A percentile compares a stretch with the other conserved stretches of the same genome.
phyloP scores from a whole-genome alignment of 2,888 invertebrate genomes.

The Antheraea yamamai region DNA sequence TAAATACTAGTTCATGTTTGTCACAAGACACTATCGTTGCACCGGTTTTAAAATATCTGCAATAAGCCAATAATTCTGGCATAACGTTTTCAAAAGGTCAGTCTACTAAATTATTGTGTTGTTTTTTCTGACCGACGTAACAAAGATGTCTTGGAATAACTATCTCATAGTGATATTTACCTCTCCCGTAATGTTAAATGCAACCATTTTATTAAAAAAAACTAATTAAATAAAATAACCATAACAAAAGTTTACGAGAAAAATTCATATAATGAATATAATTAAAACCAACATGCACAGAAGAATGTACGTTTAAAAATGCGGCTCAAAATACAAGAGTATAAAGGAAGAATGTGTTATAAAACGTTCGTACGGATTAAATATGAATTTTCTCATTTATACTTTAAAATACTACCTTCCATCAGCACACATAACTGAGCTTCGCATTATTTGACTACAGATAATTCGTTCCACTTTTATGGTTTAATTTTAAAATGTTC shows the following conservation, averaged over 20 bases:
- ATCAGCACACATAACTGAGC: neutral
- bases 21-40: constrained; percentile 27
- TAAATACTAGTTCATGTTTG: constrained; percentile 29
- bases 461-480: neutral
- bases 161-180: too few species aligned
- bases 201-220: too few species aligned
- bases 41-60: neutral
- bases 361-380: neutral
- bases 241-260: too few species aligned
- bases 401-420: neutral
- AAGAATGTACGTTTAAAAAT: neutral
- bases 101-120: too few species aligned
- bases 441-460: neutral
- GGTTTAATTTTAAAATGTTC: neutral
- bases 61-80: neutral
- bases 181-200: too few species aligned
- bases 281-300: neutral
- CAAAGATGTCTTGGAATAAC: too few species aligned
- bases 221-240: too few species aligned
- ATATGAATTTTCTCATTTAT: neutral
- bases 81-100: too few species aligned
- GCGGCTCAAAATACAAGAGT: neutral
- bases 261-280: neutral
- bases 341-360: neutral
- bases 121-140: too few species aligned